phyloP scores from a whole-genome alignment of 2,113 vertebrate species.

The Cephalopterus ornatus region DNA sequence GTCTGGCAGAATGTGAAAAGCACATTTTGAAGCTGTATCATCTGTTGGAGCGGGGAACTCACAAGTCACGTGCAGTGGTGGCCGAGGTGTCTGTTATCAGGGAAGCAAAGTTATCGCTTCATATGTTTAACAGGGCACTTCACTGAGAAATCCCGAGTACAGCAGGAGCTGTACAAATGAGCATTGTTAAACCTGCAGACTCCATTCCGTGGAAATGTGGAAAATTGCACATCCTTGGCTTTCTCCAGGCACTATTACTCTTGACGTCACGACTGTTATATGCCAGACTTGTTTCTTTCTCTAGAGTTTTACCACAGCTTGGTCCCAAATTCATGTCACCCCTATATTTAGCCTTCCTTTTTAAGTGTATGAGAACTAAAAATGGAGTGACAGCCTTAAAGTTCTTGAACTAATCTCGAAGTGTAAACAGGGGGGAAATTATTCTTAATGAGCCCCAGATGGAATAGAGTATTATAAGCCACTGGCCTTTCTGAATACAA shows the following conservation, averaged over 20 bases:
- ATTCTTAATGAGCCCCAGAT: constrained; percentile 25
- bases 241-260: neutral
- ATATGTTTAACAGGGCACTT: neutral
- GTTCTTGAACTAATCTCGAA: neutral
- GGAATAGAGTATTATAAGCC: neutral
- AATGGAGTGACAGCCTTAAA: neutral
- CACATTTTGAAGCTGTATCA: neutral
- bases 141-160: neutral
- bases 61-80: neutral
- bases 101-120: neutral
- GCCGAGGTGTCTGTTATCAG: neutral
- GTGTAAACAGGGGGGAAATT: constrained; percentile 10
- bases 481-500: neutral
- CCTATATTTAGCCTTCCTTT: constrained; percentile 6
- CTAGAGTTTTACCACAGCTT: neutral
- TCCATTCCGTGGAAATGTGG: neutral
- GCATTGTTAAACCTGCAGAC: neutral
- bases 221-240: neutral
- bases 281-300: neutral
- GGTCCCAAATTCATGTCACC: neutral
- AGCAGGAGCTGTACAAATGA: neutral
- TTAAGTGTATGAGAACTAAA: neutral
- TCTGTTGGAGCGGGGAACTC: neutral
- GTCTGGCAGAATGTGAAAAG: neutral
- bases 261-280: neutral